These are phyloP conservation scores for Halcyon malimbica DNA, from an alignment of 2,113 vertebrate genomes.

Conservation along the genomic window DNA sequence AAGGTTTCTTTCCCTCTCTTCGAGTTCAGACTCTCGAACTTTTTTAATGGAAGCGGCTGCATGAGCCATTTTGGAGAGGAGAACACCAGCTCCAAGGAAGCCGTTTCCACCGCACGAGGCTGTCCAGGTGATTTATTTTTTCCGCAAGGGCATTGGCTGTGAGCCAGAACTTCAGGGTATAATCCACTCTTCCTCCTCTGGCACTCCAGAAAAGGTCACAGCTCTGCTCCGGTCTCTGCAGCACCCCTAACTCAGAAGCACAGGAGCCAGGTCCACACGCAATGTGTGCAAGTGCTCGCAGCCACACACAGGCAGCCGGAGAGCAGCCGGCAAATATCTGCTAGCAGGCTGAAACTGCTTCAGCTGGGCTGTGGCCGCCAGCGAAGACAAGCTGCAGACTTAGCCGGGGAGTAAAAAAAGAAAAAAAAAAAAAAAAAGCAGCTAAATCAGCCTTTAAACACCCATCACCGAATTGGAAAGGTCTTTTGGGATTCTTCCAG, in stretches of 20 bases:
- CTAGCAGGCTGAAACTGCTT: slow-evolving; percentile 3
- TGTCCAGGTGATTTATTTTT: slow-evolving; percentile 55
- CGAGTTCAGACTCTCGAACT: slow-evolving; percentile 90
- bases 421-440: neutral
- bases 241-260: slow-evolving; percentile 51
- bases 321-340: neutral
- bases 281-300: neutral
- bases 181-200: slow-evolving; percentile 59
- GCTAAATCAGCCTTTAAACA: slow-evolving; percentile 51
- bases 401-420: neutral
- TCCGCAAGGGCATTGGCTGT: slow-evolving; percentile 24
- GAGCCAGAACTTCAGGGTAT: slow-evolving; percentile 51
- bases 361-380: slow-evolving; percentile 13
- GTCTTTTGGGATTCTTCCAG: slow-evolving; percentile 74
- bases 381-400: slow-evolving; percentile 51
- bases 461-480: slow-evolving; percentile 58
- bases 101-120: neutral
- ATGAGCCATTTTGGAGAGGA: slow-evolving; percentile 87
- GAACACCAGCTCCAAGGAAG: slow-evolving; percentile 26
- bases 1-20: slow-evolving; percentile 87
- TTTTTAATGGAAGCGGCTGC: slow-evolving; percentile 97
- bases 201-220: slow-evolving; percentile 61
- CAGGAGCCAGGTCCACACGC: neutral
- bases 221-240: slow-evolving; percentile 69
- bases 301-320: neutral